These are phyloP conservation scores for Macroramphosus scolopax DNA, from an alignment of 2,797 vertebrate genomes.

Conservation along the genomic window DNA sequence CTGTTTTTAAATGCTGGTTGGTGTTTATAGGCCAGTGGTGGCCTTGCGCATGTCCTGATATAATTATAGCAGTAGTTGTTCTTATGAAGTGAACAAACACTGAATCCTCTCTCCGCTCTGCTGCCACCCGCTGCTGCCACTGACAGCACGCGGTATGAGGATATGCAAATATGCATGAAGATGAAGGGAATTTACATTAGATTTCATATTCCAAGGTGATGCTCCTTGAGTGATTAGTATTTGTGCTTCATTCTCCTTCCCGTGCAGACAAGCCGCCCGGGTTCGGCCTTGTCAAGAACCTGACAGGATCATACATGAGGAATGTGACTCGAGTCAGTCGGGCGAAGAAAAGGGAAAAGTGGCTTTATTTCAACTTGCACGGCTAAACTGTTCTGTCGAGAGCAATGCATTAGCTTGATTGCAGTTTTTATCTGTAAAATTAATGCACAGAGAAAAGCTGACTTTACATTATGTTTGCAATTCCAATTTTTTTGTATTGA, in stretches of 20 bases:
- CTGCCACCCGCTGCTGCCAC: slow-evolving; percentile 37
- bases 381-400: slow-evolving; percentile 42
- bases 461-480: slow-evolving; percentile 68
- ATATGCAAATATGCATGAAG: slow-evolving; percentile 62
- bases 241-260: slow-evolving; percentile 31
- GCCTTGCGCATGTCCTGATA: slow-evolving; percentile 54
- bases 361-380: slow-evolving; percentile 37
- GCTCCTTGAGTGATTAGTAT: slow-evolving; percentile 54
- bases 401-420: slow-evolving; percentile 70
- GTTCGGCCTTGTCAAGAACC: slow-evolving; percentile 44
- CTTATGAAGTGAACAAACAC: slow-evolving; percentile 37
- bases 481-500: slow-evolving; percentile 77
- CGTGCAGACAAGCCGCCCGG: slow-evolving; percentile 19
- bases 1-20: slow-evolving; percentile 33
- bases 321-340: slow-evolving; percentile 23
- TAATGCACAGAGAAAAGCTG: slow-evolving; percentile 69
- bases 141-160: slow-evolving; percentile 51
- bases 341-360: slow-evolving; percentile 33
- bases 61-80: slow-evolving; percentile 56
- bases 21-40: slow-evolving; percentile 49
- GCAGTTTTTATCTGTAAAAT: slow-evolving; percentile 74
- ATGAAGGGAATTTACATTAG: slow-evolving; percentile 46
- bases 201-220: slow-evolving; percentile 47
- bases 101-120: slow-evolving; percentile 22
- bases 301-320: slow-evolving; percentile 35